Percentiles rank a stretch among this genome's conserved stretches.
These are phyloP conservation scores for Entomyzon cyanotis DNA, from an alignment of 2,113 vertebrate species.

Conservation along the genomic window DNA sequence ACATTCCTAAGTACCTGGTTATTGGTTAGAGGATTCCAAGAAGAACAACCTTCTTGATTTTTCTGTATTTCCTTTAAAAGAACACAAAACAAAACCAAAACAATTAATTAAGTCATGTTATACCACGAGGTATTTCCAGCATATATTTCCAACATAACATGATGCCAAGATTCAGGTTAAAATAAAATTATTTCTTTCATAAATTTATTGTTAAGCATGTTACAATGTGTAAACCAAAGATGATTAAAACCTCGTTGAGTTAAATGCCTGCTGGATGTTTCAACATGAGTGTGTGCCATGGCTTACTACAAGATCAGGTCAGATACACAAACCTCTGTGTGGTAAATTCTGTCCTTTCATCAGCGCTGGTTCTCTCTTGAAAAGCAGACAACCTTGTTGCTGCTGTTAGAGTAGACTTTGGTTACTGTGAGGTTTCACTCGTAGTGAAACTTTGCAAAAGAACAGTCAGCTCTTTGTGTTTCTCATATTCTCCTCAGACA, in stretches of 20 bases:
- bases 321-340: neutral
- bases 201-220: neutral
- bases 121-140: neutral
- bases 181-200: neutral
- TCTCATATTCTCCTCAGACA: neutral
- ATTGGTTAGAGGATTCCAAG: neutral
- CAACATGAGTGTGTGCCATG: neutral
- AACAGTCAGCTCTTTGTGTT: neutral
- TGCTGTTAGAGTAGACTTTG: neutral
- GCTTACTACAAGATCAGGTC: neutral
- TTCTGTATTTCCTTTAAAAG: neutral
- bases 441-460: neutral
- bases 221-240: neutral
- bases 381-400: rapidly evolving
- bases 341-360: neutral
- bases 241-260: neutral
- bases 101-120: neutral
- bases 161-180: neutral
- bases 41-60: neutral
- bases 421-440: neutral
- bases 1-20: neutral
- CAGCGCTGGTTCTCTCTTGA: neutral
- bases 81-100: no score
- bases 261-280: neutral
- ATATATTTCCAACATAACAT: neutral